A percentile compares a stretch with the other conserved stretches of the same genome.
These are phyloP conservation scores for Urocyon cinereoargenteus DNA, from an alignment of 2,797 vertebrate genomes.

Conservation along the genomic window DNA sequence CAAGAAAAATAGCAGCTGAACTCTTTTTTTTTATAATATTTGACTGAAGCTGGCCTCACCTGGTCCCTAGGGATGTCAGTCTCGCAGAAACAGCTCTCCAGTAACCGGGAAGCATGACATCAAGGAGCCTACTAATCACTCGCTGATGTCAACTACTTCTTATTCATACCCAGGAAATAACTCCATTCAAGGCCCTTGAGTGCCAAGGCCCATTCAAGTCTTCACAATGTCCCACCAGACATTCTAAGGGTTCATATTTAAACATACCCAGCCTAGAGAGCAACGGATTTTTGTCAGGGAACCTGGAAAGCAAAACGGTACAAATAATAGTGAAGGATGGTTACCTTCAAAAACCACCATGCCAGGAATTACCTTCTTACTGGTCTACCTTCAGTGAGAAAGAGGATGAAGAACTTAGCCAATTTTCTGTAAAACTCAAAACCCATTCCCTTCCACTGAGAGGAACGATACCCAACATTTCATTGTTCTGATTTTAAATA, in stretches of 20 bases:
- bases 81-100: neutral
- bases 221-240: neutral
- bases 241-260: constrained; percentile 24
- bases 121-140: neutral
- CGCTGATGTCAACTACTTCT: constrained; percentile 21
- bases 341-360: neutral
- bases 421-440: constrained; percentile 51
- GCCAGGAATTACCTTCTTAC: neutral
- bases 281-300: neutral
- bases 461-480: neutral
- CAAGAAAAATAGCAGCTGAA: neutral
- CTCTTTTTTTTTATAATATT: neutral
- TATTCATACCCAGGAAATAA: constrained; percentile 38
- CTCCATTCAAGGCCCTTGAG: neutral
- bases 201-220: neutral
- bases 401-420: neutral
- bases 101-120: neutral
- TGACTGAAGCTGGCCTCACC: neutral
- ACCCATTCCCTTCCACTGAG: neutral
- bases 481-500: constrained; percentile 19
- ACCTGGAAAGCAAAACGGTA: neutral
- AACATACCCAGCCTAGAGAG: neutral
- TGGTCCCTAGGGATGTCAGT: neutral
- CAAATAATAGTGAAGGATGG: neutral
- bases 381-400: neutral